Base-by-base conservation (phyloP, 2,113 vertebrate genomes). In the Eurystomus gularis region DNA sequence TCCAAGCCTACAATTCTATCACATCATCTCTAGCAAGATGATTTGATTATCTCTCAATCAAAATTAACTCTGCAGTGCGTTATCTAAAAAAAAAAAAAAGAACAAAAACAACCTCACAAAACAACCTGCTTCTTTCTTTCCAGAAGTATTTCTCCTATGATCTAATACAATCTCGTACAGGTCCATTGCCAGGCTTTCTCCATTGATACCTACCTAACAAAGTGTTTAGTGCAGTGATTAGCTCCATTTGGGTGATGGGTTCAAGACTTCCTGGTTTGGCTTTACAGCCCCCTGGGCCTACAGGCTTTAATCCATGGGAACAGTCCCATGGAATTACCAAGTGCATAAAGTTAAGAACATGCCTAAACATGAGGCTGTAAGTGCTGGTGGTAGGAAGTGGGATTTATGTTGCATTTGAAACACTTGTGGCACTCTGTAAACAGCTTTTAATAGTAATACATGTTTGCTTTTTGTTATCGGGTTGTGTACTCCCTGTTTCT, bases 81-180 rank as follows among this genome's bases (percentile, higher is more conserved):
- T 44, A 15, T 11, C 8, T 39, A 15, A 23, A 20, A 18, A 31
- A 57, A 33, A 33, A 57, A 29, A 14, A 13, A 51, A 31, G 12
- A 21, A 49, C 48, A 37, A 25, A 61, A 40, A 11, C 26, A 52
- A 33, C 17, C 11, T 42, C 42, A 42, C 17, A 42, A 20, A 10
- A 24, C 24, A 23, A 10, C 8, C 17, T 14, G 6, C 23, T 12
- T 10, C n/a, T 62, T n/a, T 58, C 51, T 62, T 39, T 33, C 42
- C 19, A 54, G 40, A 51, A 57, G 2, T 29, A 3, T 9, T 69
- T 55, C 40, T 77, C 10, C 29, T 55, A 16, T 44, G 39, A 23
- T 14, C 17, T 7, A 13, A 15, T 7, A 23, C 4, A 6, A 5
- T 7, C 49, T 35, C 0, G 0, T 17, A n/a, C 2, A 9, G 11